Percentiles rank a stretch among this genome's conserved stretches.
Conservation (phyloP, 2,888 invertebrate species). For the Cataglyphis altisquamis region DNA sequence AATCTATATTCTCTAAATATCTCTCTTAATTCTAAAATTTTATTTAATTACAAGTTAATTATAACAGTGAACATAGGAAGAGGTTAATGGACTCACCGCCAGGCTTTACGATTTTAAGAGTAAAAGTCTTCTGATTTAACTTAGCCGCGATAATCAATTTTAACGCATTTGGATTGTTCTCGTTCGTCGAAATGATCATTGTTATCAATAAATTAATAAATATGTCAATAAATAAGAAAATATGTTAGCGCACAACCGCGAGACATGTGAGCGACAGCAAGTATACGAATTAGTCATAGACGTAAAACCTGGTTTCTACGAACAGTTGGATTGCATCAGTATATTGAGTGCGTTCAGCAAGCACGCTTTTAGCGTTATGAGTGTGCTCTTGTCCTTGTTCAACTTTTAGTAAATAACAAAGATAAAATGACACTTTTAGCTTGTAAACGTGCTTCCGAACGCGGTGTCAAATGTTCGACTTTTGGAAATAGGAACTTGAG, state of each 20-base stretch:
- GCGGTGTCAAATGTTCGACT: not conserved
- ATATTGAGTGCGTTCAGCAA: too few species aligned
- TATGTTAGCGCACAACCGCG: slow-evolving; percentile 79
- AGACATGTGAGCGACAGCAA: slow-evolving; percentile 79
- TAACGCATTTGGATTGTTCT: slow-evolving; percentile 92
- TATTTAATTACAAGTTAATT: not conserved
- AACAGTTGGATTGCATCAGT: slow-evolving; percentile 28
- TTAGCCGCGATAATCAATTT: slow-evolving; percentile 92
- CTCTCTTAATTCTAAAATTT: not conserved
- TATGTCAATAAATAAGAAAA: slow-evolving; percentile 82
- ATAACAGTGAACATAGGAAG: not conserved
- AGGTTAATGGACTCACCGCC: slow-evolving; percentile 87
- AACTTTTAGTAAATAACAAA: too few species aligned
- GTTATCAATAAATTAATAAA: slow-evolving; percentile 84
- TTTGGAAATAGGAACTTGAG: not conserved
- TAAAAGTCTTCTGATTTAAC: slow-evolving; percentile 88
- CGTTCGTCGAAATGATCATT: slow-evolving; percentile 92
- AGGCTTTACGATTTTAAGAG: slow-evolving; percentile 88
- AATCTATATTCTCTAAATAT: not conserved
- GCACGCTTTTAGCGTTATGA: too few species aligned
- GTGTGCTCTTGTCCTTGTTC: too few species aligned
- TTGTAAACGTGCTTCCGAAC: too few species aligned
- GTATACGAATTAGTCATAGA: not conserved
- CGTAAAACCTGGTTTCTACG: not conserved
- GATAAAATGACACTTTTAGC: too few species aligned